phyloP scores from a whole-genome alignment of 2,113 vertebrate species.

The Pycnonotus jocosus region DNA sequence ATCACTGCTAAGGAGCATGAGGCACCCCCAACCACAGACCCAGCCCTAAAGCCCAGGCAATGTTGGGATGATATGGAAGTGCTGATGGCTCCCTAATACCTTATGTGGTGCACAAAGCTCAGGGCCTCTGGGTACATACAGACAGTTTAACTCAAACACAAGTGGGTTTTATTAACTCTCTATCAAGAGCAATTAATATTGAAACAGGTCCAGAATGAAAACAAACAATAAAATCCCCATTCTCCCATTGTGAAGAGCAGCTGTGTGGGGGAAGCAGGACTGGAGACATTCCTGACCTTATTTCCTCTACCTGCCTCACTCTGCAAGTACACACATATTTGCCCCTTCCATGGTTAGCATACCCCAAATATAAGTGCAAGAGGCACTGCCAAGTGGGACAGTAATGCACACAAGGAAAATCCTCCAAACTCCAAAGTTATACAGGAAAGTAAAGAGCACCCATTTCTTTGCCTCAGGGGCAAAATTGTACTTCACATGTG shows the following conservation, averaged over 20 bases:
- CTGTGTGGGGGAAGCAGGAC: fast-evolving
- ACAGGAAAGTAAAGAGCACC: neutral
- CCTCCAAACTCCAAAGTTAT: neutral
- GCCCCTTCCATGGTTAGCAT: no score
- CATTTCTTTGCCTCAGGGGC: conserved; percentile 25
- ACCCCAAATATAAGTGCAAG: neutral
- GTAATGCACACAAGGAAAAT: neutral
- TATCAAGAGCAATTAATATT: neutral
- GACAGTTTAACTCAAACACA: neutral
- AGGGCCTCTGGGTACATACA: neutral
- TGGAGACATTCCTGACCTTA: fast-evolving
- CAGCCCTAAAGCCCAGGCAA: neutral
- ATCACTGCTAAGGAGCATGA: neutral
- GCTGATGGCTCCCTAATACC: neutral
- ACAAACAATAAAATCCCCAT: neutral
- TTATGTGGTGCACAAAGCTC: fast-evolving
- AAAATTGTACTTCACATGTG: conserved; percentile 41
- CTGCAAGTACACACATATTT: neutral
- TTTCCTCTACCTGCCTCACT: neutral
- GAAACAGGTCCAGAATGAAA: neutral
- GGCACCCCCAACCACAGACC: neutral
- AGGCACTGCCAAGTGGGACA: neutral
- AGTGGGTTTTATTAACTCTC: neutral
- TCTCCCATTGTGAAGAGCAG: neutral
- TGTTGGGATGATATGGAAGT: neutral